These are phyloP conservation scores for Musca vetustissima DNA, from an alignment of 1,140 invertebrate species.

Conservation along the genomic window DNA sequence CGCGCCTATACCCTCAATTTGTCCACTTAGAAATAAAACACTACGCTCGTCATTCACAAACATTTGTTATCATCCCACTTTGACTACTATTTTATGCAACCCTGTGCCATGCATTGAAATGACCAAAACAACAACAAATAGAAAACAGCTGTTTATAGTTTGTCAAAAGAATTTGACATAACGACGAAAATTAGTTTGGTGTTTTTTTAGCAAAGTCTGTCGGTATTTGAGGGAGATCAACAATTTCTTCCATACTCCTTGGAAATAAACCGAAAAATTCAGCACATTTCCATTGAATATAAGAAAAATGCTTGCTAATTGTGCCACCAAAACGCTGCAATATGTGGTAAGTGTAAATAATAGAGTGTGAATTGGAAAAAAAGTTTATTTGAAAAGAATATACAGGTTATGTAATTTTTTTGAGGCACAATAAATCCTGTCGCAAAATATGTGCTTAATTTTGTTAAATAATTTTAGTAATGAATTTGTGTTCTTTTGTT, in stretches of 20 bases:
- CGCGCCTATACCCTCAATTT: too few species aligned
- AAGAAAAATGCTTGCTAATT: constrained; percentile 43
- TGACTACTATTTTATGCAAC: too few species aligned
- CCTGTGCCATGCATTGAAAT: too few species aligned
- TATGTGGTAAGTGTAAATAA: constrained; percentile 37
- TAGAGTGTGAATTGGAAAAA: neutral
- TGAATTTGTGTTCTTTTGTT: constrained; percentile 13
- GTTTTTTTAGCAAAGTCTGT: neutral
- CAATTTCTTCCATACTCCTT: neutral
- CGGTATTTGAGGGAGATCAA: neutral
- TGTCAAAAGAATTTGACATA: constrained; percentile 18
- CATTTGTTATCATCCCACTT: too few species aligned
- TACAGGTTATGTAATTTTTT: constrained; percentile 49
- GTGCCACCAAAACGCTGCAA: constrained; percentile 42
- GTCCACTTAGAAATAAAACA: too few species aligned
- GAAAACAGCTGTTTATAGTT: constrained; percentile 22
- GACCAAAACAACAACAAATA: neutral
- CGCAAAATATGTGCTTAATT: constrained; percentile 36
- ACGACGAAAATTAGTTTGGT: constrained; percentile 4
- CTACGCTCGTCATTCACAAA: too few species aligned
- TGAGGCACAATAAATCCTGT: neutral
- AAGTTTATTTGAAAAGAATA: fast-evolving
- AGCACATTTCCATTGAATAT: neutral
- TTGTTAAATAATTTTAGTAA: neutral
- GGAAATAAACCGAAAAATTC: too few species aligned